A percentile compares a stretch with the other conserved stretches of the same genome.
phyloP scores from a whole-genome alignment of 2,113 vertebrate species.

The Rana temporaria region DNA sequence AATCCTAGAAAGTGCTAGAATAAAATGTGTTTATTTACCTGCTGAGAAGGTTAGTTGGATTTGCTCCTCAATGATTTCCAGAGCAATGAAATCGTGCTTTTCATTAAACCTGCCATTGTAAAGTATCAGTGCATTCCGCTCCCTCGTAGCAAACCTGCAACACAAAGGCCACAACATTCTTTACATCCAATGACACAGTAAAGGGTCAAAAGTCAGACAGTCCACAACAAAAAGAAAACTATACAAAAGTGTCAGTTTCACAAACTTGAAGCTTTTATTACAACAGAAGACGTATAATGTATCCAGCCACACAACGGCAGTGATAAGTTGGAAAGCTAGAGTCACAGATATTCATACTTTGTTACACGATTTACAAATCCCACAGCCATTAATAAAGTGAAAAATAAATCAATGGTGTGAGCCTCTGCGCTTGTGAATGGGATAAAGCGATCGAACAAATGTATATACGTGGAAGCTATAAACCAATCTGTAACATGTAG shows the following conservation, averaged over 20 bases:
- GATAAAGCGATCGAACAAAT: too few species aligned
- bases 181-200: conserved; percentile 19
- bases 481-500: too few species aligned
- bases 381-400: too few species aligned
- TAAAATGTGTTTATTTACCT: conserved; percentile 73
- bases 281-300: background rate
- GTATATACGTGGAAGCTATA: too few species aligned
- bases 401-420: too few species aligned
- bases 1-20: background rate
- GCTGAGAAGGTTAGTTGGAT: conserved; percentile 97
- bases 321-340: background rate
- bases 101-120: conserved; percentile 97
- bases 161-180: background rate
- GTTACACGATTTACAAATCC: background rate
- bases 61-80: conserved; percentile 95
- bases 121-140: conserved; percentile 88
- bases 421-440: too few species aligned
- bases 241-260: background rate
- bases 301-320: conserved; percentile 1
- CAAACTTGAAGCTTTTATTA: background rate
- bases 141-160: conserved; percentile 89
- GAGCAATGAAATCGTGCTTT: conserved; percentile 94
- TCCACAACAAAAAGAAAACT: background rate
- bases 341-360: background rate
- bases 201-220: background rate